Evolutionary conservation across 37 sponge, comb jelly and placozoan genomes (phyloP), one percentile per base, ranked within the genome.

Genomic region (Ianthella basta): DNA sequence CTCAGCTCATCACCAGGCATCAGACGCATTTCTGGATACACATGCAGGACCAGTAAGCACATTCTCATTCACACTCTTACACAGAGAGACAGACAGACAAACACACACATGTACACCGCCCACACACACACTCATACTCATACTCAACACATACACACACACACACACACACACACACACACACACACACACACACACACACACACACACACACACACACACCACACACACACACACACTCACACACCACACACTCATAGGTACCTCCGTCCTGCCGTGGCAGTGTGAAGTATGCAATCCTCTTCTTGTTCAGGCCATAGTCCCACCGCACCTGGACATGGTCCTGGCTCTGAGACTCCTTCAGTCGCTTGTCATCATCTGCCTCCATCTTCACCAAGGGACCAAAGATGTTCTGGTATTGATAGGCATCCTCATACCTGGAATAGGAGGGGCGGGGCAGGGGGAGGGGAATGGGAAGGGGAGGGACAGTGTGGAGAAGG

Each of bases 371-470:
- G 84, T 98, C 99, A 59, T 98, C 96, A 86, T 98, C 99, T 20
- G 99, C 96, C 74, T 98, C 99, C 86, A 96, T 82, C 85, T 96
- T 98, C 50, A 98, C 95, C 56, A 98, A 91, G 15, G 99, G 99
- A 19, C 93, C 96, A 83, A 98, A 91, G 59, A 98, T 93, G 83
- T 94, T 87, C 93, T 98, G 96, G 87, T 98, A 98, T 83, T 91
- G 95, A 74, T 98, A 98, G 56, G 99, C 99, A 87, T 98, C 99
- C 75, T 94, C 88, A 54, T 98, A 98, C 75, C 99, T 97, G 73
- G 24, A 21, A 44, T 8, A 44, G 50, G 50, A 44, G 56, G 59
- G 39, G n/a, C n/a, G n/a, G n/a, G n/a, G n/a, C n/a, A n/a, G n/a
- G n/a, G n/a, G n/a, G n/a, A 20, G 3, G 50, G 50, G 50, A 8